Evolutionary conservation across 2,113 vertebrate genomes (phyloP).

Genomic region (Oreotragus oreotragus): DNA sequence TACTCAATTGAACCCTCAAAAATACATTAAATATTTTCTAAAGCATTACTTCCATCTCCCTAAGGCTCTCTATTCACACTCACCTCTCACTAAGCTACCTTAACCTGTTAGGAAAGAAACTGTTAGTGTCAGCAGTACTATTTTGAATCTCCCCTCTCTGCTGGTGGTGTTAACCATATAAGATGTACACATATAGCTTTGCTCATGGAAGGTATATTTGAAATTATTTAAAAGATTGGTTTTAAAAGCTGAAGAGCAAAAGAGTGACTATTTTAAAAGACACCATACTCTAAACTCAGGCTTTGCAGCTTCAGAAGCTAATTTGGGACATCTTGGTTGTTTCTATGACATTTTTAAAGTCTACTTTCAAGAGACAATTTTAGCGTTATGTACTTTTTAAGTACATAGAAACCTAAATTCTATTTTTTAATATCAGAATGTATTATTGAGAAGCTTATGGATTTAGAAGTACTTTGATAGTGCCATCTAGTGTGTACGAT

Average conservation of each 20-base stretch:
- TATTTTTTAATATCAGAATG: constrained; percentile 20
- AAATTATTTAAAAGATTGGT: neutral
- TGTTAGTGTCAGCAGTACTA: neutral
- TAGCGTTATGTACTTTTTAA: neutral
- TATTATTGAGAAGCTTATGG: neutral
- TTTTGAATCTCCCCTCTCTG: neutral
- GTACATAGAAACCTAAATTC: constrained; percentile 8
- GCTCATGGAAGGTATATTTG: neutral
- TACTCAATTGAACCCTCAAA: neutral
- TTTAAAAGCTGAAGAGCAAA: neutral
- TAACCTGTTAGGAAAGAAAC: neutral
- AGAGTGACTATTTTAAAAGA: neutral
- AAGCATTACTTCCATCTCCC: neutral
- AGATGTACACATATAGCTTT: neutral
- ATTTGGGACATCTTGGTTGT: neutral
- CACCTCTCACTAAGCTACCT: neutral
- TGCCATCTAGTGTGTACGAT: constrained; percentile 74
- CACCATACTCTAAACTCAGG: neutral
- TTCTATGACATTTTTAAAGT: constrained; percentile 46
- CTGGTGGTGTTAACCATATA: neutral
- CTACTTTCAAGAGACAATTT: constrained; percentile 12
- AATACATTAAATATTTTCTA: neutral
- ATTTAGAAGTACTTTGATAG: constrained; percentile 64
- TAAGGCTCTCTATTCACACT: neutral
- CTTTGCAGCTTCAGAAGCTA: constrained; percentile 1